phyloP scores from a whole-genome alignment of 2,888 invertebrate species.

The Quadroppia sp. region DNA sequence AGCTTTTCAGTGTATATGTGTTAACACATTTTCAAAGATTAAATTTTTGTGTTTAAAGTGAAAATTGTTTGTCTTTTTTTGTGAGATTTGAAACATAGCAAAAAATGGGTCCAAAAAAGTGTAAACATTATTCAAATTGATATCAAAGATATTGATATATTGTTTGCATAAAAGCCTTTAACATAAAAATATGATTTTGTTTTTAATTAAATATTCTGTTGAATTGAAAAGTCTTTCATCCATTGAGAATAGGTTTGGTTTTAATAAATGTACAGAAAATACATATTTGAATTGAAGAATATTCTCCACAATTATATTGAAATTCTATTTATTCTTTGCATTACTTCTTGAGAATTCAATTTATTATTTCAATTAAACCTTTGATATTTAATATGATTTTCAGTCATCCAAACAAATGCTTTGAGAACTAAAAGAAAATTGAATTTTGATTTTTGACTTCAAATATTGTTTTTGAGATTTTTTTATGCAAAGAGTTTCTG shows the following conservation, averaged over 20 bases:
- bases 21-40: constrained; percentile 14
- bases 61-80: not conserved
- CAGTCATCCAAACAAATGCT: not conserved
- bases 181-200: not conserved
- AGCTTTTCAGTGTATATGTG: not conserved
- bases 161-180: not conserved
- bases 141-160: not conserved
- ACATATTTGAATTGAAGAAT: no score
- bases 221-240: not conserved
- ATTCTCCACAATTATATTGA: not conserved
- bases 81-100: not conserved
- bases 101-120: not conserved
- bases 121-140: not conserved
- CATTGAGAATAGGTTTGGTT: not conserved
- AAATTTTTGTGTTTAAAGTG: constrained; percentile 27
- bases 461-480: not conserved
- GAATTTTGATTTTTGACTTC: not conserved
- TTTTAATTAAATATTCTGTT: constrained; percentile 4
- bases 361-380: constrained; percentile 14
- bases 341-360: not conserved
- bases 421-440: not conserved
- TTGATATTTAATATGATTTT: constrained; percentile 16
- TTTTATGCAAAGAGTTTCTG: not conserved
- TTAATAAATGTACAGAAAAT: not conserved
- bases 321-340: not conserved